Evolutionary conservation across 2,888 invertebrate species (phyloP), one percentile per base, ranked within the genome.

Genomic region (Torymus aiolomorphi): DNA sequence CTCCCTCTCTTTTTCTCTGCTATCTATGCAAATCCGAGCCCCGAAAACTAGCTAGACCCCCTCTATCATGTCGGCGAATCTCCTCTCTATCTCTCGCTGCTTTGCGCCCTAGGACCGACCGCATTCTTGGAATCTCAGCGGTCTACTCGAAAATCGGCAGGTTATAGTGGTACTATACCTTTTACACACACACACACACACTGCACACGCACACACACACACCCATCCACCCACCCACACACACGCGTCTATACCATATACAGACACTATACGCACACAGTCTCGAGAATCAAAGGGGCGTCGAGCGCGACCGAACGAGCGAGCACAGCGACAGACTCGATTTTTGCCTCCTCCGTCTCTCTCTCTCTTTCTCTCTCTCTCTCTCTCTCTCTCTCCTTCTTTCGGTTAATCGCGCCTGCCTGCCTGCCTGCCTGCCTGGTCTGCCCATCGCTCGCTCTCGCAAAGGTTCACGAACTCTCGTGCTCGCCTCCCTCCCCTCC

Each of bases 401-500:
- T 70, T 69, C 70, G 76, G 80, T 76, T 80, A 76, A 80, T 77
- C 80, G 76, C 63, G 74, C 67, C n/a, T 16, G 72, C 77, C 61
- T 20, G 70, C 62, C 24, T 20, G 69, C 59, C 63, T 56, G 65
- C 61, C 76, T 61, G 24, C 24, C 24, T 24, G 24, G 24, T 3
- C 24, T 24, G 24, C 24, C 24, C 24, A n/a, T n/a, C n/a, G n/a
- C n/a, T n/a, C n/a, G n/a, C n/a, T 31, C 71, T n/a, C 24, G 65
- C 76, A 80, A 77, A 82, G 82, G 82, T 82, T 80, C 82, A 82
- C 82, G 82, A 82, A 82, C 82, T 82, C 81, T 81, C 71, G 75
- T 16, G 65, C 75, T 52, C 51, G 72, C 51, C 72, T n/a, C 57
- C n/a, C 54, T 52, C 76, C 63, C n/a, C 57, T 5, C 31, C 56